These are phyloP conservation scores for Pseudocheirus occidentalis DNA, from an alignment of 2,797 vertebrate genomes.

Conservation along the genomic window DNA sequence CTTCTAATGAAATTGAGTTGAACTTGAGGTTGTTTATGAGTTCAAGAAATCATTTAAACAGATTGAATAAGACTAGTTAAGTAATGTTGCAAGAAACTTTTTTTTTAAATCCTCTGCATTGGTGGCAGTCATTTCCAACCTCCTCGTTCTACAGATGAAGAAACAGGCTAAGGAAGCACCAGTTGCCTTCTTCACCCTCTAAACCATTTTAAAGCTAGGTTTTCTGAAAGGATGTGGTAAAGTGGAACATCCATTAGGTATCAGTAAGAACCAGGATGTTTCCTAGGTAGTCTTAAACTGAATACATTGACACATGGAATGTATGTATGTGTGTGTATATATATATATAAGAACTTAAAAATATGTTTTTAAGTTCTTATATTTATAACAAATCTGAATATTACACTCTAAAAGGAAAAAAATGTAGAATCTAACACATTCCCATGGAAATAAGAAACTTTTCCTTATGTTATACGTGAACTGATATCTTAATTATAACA, in stretches of 20 bases:
- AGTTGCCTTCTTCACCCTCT: not conserved
- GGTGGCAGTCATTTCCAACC: not conserved
- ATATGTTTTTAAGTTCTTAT: conserved; percentile 17
- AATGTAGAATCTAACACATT: conserved; percentile 26
- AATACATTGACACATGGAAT: conserved; percentile 9
- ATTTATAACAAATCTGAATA: conserved; percentile 49
- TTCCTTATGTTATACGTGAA: conserved; percentile 18
- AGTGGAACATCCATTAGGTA: not conserved
- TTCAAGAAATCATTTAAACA: conserved; percentile 60
- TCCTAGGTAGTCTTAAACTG: conserved; percentile 39
- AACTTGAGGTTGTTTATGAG: conserved; percentile 56
- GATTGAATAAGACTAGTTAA: conserved; percentile 55
- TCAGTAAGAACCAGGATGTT: not conserved
- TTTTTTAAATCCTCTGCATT: not conserved
- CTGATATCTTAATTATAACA: conserved; percentile 36
- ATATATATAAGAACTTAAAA: too few species aligned
- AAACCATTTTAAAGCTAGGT: not conserved
- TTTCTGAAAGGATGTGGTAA: not conserved
- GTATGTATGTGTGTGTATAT: too few species aligned
- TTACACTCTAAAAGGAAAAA: conserved; percentile 33
- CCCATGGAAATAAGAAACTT: conserved; percentile 38
- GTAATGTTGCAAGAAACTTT: conserved; percentile 52
- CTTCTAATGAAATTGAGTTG: conserved; percentile 59
- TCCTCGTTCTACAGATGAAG: not conserved
- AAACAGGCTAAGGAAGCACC: not conserved